Base-by-base conservation (phyloP, 2,888 invertebrate species). In the Odontomyia ornata region DNA sequence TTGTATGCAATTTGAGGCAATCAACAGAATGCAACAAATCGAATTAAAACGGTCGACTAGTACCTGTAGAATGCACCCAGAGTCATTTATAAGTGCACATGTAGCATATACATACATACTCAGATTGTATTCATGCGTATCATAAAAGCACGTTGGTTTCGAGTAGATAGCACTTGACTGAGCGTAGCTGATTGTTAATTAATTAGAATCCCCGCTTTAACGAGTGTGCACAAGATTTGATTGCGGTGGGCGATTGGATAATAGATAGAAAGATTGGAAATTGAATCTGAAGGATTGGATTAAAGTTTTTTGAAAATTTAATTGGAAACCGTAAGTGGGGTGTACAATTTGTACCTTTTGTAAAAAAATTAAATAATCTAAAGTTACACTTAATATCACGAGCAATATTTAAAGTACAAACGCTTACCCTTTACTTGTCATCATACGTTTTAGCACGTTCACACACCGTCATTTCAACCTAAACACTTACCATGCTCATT, bases 171-270 rank as follows among this genome's bases (percentile, higher is more conserved):
- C 3, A 46, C 47, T 23, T 47, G 69, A 25, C 47, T 15, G 15
- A 69, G 47, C 47, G 11, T 43, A 43, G 25, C 46, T 9, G 47
- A 69, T 69, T 69, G 69, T 69, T 69, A 47, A 69, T 69, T 69
- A 69, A 47, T 69, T 69, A 69, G 47, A 69, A 65, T 30, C n/a
- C n/a, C n/a, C n/a, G 36, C 65, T 30, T 36, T 5, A 65, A 69
- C 47, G 27, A 9, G 21, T 25, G 30, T 43, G 47, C 3, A 69
- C 13, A 47, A 69, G 18, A 52, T 52, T 13, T 18, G 3, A 52
- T 52, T 52, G 52, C 9, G 18, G 3, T 52, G n/a, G 52, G 15
- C 13, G 52, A 52, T 15, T 52, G 15, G 52, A 52, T 9, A n/a
- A 52, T n/a, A 15, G 52, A 52, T 15, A n/a, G 7, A 52, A 52